A percentile compares a stretch with the other conserved stretches of the same genome.
phyloP scores from a whole-genome alignment of 2,797 vertebrate species.

The Poeciliopsis paucimaculata region DNA sequence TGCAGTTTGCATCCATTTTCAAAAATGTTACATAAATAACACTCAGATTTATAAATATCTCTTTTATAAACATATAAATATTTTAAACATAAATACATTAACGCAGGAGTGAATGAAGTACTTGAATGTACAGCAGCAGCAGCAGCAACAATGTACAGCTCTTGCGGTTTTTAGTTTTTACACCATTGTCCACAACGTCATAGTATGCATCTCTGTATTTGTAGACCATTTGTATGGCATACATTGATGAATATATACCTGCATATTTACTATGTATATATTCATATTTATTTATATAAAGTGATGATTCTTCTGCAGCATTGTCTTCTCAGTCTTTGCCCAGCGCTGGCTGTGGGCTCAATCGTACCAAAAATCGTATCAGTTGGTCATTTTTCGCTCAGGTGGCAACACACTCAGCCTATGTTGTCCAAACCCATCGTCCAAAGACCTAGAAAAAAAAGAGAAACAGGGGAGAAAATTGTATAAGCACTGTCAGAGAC shows the following conservation, averaged over 20 bases:
- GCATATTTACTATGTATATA: slow-evolving; percentile 75
- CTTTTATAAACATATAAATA: slow-evolving; percentile 99
- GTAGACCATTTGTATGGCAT: slow-evolving; percentile 80
- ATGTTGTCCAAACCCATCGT: slow-evolving; percentile 75
- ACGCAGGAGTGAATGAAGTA: slow-evolving; percentile 91
- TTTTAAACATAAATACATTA: slow-evolving; percentile 99
- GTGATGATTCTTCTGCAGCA: slow-evolving; percentile 74
- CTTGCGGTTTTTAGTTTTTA: slow-evolving; percentile 84
- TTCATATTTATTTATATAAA: slow-evolving; percentile 72
- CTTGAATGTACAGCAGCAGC: slow-evolving; percentile 91
- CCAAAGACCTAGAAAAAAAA: slow-evolving; percentile 60
- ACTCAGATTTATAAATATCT: slow-evolving; percentile 99
- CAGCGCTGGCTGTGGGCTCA: slow-evolving; percentile 84
- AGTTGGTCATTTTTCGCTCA: slow-evolving; percentile 68
- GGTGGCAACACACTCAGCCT: slow-evolving; percentile 70
- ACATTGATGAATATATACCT: slow-evolving; percentile 76
- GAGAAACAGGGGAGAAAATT: not conserved
- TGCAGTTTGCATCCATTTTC: slow-evolving; percentile 91
- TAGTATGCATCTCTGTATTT: slow-evolving; percentile 71
- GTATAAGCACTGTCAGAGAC: slow-evolving; percentile 27
- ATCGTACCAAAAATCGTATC: slow-evolving; percentile 85
- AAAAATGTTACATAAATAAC: slow-evolving; percentile 99
- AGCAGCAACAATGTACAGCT: slow-evolving; percentile 93
- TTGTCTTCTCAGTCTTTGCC: slow-evolving; percentile 81
- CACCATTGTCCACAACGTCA: slow-evolving; percentile 84